These are phyloP conservation scores for Goniozus legneri DNA, from an alignment of 1,140 invertebrate species.

Conservation along the genomic window DNA sequence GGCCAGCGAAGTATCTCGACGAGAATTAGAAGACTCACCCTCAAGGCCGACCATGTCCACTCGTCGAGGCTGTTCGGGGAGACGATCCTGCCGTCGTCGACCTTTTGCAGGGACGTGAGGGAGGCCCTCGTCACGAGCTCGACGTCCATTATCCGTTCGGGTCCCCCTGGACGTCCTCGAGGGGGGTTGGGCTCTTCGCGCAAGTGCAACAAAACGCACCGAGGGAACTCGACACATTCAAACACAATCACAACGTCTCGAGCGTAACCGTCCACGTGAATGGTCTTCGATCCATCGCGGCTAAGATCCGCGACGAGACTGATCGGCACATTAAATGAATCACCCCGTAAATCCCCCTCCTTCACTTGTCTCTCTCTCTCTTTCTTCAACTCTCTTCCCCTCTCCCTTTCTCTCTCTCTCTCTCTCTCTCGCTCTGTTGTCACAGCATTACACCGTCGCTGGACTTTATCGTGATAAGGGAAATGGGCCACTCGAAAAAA, in stretches of 20 bases:
- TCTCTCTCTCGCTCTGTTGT: background rate
- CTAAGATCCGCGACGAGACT: slow-evolving; percentile 14
- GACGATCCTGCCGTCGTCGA: slow-evolving; percentile 39
- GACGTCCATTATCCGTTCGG: slow-evolving; percentile 37
- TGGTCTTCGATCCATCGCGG: slow-evolving; percentile 16
- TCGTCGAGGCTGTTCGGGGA: slow-evolving; percentile 43
- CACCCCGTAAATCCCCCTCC: slow-evolving; percentile 7
- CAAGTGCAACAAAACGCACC: too few relatives aligned
- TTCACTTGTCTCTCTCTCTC: background rate
- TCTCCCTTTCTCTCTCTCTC: background rate
- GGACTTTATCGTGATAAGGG: slow-evolving; percentile 34
- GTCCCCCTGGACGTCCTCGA: background rate
- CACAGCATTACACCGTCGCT: background rate
- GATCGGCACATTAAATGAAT: slow-evolving; percentile 19
- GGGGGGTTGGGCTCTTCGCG: too few relatives aligned
- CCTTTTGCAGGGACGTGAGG: slow-evolving; percentile 41
- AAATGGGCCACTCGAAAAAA: slow-evolving; percentile 36
- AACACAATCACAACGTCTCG: background rate
- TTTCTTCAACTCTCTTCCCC: too few relatives aligned
- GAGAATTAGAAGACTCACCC: slow-evolving; percentile 41
- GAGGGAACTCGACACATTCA: background rate
- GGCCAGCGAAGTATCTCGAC: too few relatives aligned
- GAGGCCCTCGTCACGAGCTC: slow-evolving; percentile 45
- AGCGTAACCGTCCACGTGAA: background rate
- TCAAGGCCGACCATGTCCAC: slow-evolving; percentile 47